Percentiles rank a stretch among this genome's conserved stretches.
Conservation (phyloP, 35 echinoderm and acorn worm genomes). For the Apostichopus californicus region DNA sequence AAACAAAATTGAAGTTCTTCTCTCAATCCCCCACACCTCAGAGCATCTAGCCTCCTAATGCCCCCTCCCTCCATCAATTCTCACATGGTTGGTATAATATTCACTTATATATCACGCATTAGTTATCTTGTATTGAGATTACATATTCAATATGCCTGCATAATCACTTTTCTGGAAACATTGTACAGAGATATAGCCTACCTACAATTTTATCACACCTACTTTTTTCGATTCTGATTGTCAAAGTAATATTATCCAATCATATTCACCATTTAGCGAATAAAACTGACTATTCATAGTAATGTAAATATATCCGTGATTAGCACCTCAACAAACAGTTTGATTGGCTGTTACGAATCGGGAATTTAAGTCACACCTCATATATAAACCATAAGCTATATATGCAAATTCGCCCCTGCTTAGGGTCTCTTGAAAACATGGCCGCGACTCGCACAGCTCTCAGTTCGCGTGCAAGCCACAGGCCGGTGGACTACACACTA, state of each 20-base stretch:
- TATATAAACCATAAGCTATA: slow-evolving; percentile 60
- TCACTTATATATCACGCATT: no score
- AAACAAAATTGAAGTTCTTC: no score
- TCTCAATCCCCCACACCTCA: no score
- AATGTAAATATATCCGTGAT: slow-evolving; percentile 9
- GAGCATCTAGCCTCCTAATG: no score
- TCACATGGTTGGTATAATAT: no score
- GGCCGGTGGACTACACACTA: background rate
- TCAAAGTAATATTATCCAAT: background rate
- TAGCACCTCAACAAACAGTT: background rate
- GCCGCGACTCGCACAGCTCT: slow-evolving; percentile 8
- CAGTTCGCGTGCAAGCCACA: slow-evolving; percentile 8
- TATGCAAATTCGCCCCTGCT: slow-evolving; percentile 39
- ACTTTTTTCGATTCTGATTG: no score
- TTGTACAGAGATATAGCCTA: no score
- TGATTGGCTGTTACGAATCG: background rate
- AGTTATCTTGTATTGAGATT: no score
- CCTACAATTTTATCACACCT: no score
- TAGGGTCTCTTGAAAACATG: slow-evolving; percentile 58
- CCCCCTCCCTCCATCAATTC: no score
- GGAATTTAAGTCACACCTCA: background rate
- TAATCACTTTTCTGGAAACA: no score
- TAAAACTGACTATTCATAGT: slow-evolving; percentile 28
- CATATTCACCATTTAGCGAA: background rate
- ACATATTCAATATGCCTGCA: no score